A percentile compares a stretch with the other conserved stretches of the same genome.
These are phyloP conservation scores for Amblyteles armatorius DNA, from an alignment of 2,888 invertebrate species.

Conservation along the genomic window DNA sequence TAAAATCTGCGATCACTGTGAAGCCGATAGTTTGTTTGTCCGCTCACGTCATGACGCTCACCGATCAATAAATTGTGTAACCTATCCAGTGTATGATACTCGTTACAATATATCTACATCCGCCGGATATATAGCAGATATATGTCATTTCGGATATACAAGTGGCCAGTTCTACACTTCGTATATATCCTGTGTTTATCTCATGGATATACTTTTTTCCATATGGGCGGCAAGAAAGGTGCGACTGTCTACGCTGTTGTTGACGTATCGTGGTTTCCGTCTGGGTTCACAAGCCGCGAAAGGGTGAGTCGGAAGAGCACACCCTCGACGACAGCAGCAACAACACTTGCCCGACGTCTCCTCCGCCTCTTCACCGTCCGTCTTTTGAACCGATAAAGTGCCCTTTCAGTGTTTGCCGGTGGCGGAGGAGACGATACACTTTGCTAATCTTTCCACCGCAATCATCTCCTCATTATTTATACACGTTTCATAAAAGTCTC, in stretches of 20 bases:
- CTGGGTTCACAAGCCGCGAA: not conserved
- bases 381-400: slow-evolving; percentile 15
- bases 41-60: too few relatives aligned
- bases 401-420: not conserved
- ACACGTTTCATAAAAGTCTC: not conserved
- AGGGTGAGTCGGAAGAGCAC: not conserved
- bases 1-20: too few relatives aligned
- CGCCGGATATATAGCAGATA: not conserved
- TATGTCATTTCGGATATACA: not conserved
- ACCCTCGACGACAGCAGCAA: not conserved
- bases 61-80: too few relatives aligned
- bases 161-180: not conserved
- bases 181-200: not conserved
- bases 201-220: not conserved
- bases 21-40: too few relatives aligned
- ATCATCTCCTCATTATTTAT: not conserved
- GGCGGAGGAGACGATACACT: not conserved
- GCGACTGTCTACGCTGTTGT: not conserved
- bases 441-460: not conserved
- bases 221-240: not conserved
- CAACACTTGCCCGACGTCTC: not conserved
- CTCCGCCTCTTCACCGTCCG: not conserved
- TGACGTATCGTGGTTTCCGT: not conserved
- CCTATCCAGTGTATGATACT: too few relatives aligned
- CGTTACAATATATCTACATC: too few relatives aligned